Evolutionary conservation across 64 coral and sea anemone genomes (phyloP).

Genomic region (Stylophora pistillata): DNA sequence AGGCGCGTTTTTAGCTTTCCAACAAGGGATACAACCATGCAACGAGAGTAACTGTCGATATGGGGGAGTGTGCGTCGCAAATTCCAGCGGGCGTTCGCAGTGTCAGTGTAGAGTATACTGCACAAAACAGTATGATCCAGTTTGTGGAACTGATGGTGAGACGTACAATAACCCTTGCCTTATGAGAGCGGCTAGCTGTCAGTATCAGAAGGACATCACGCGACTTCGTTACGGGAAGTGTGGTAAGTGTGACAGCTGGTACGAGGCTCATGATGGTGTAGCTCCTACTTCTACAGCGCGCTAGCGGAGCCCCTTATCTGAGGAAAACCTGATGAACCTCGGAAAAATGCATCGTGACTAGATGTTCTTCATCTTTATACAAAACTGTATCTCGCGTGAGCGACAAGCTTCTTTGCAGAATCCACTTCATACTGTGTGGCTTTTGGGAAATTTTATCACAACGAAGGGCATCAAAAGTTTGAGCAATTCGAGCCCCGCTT

Average conservation of each 20-base stretch:
- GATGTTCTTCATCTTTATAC: too few species aligned
- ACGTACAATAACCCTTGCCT: conserved; percentile 84
- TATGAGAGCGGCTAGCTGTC: conserved; percentile 65
- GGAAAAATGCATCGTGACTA: too few species aligned
- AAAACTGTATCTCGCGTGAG: too few species aligned
- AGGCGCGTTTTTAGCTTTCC: not conserved
- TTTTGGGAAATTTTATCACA: too few species aligned
- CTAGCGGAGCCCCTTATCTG: too few species aligned
- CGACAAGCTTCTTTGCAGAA: too few species aligned
- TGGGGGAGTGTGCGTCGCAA: conserved; percentile 62
- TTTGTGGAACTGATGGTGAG: conserved; percentile 81
- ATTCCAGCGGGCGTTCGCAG: conserved; percentile 32
- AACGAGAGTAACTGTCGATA: conserved; percentile 61
- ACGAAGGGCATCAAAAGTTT: too few species aligned
- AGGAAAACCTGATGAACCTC: too few species aligned
- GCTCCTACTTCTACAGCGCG: too few species aligned
- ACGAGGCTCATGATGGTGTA: too few species aligned
- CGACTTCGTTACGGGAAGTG: conserved; percentile 76
- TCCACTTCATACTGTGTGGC: too few species aligned
- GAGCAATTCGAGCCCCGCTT: too few species aligned
- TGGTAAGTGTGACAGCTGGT: conserved; percentile 42
- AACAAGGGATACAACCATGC: conserved; percentile 35
- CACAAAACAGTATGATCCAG: conserved; percentile 70
- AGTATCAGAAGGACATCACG: conserved; percentile 69
- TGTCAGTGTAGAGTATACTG: conserved; percentile 76